These are phyloP conservation scores for Willowsia nigromaculata DNA, from an alignment of 2,888 invertebrate species.

Conservation along the genomic window DNA sequence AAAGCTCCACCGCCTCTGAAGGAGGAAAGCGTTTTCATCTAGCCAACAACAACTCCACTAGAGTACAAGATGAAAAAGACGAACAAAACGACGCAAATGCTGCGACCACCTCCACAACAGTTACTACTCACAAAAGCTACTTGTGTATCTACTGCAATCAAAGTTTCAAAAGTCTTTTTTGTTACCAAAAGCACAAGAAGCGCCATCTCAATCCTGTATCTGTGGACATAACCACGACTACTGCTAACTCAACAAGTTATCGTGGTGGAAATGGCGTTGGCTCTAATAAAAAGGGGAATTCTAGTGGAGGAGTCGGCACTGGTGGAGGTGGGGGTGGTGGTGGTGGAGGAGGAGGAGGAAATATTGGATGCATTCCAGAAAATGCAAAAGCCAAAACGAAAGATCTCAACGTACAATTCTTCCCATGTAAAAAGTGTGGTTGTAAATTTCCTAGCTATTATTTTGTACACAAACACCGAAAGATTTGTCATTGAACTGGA, in stretches of 20 bases:
- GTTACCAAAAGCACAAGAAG: conserved; percentile 90
- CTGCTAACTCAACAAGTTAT: conserved; percentile 55
- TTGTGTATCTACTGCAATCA: conserved; percentile 89
- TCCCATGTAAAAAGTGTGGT: conserved; percentile 95
- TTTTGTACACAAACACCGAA: conserved; percentile 95
- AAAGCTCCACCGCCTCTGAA: not conserved
- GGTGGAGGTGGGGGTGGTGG: conserved; percentile 6
- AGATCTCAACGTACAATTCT: conserved; percentile 91
- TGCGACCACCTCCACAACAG: conserved; percentile 5
- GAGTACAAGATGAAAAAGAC: not conserved
- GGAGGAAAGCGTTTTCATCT: not conserved
- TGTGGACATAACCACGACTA: conserved; percentile 80
- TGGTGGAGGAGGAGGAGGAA: conserved; percentile 52
- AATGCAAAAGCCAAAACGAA: conserved; percentile 73
- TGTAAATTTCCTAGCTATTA: conserved; percentile 96
- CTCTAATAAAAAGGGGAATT: not conserved
- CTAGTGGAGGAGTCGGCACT: conserved; percentile 32
- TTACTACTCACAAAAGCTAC: conserved; percentile 81
- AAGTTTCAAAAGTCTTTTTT: conserved; percentile 91
- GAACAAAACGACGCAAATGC: not conserved
- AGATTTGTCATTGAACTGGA: conserved; percentile 86
- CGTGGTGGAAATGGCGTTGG: not conserved
- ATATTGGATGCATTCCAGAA: conserved; percentile 63
- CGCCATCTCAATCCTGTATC: conserved; percentile 85
- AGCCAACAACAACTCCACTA: not conserved